Conservation (phyloP, 2,113 vertebrate genomes). For the Carlito syrichta region DNA sequence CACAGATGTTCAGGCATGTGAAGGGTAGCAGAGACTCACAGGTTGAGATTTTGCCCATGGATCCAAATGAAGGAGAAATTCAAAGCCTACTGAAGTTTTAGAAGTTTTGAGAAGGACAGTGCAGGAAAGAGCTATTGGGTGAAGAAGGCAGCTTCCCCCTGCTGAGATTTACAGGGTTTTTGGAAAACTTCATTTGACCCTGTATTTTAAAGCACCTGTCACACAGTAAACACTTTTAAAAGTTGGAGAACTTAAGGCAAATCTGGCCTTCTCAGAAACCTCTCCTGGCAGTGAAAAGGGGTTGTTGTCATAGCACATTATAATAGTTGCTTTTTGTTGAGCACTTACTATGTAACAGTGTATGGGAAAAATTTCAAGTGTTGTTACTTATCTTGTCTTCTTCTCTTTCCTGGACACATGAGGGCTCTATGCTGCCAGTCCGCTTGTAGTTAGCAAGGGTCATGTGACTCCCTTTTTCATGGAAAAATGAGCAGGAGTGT, state of each 20-base stretch:
- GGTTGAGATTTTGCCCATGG: not conserved
- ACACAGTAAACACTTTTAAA: not conserved
- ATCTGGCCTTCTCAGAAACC: not conserved
- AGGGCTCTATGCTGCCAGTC: not conserved
- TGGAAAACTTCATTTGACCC: too few species aligned
- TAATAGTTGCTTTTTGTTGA: not conserved
- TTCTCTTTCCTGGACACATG: not conserved
- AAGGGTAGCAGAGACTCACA: not conserved
- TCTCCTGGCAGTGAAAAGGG: not conserved
- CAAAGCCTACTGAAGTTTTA: not conserved
- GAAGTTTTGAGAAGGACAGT: not conserved
- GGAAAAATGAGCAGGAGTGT: not conserved
- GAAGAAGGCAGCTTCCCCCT: too few species aligned
- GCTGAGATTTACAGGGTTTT: not conserved
- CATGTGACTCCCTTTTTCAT: not conserved
- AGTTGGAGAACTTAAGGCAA: not conserved
- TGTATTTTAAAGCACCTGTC: not conserved
- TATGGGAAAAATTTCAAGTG: too few species aligned
- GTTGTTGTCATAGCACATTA: not conserved
- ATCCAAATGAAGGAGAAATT: not conserved
- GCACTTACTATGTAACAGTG: not conserved
- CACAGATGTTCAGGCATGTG: not conserved
- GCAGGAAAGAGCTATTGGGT: too few species aligned
- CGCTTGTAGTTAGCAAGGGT: not conserved
- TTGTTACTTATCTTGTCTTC: not conserved